These are phyloP conservation scores for Caerostris darwini DNA, from an alignment of 1,140 invertebrate genomes.

Conservation along the genomic window DNA sequence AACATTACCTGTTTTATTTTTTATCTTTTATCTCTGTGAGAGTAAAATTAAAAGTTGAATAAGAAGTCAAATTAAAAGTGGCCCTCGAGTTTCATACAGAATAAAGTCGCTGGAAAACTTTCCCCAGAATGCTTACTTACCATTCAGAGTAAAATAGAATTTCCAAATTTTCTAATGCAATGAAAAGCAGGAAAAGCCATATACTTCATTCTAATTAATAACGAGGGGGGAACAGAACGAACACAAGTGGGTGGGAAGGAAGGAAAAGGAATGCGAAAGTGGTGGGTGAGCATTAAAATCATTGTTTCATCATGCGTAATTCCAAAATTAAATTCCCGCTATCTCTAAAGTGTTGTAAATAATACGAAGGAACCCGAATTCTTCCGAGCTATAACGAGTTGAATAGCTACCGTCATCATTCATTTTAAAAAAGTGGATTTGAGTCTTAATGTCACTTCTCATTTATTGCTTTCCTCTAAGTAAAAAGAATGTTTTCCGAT, in stretches of 20 bases:
- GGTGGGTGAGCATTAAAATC: neutral
- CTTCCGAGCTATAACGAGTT: constrained; percentile 56
- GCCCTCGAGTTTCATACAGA: neutral
- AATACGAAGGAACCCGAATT: constrained; percentile 7
- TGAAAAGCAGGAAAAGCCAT: constrained; percentile 7
- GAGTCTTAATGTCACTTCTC: constrained; percentile 75
- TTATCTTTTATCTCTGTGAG: neutral
- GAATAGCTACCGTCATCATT: constrained; percentile 52
- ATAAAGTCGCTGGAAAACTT: neutral
- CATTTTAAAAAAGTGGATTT: constrained; percentile 73
- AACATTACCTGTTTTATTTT: neutral
- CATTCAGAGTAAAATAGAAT: neutral
- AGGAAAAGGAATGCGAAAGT: neutral
- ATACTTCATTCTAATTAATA: constrained; percentile 46
- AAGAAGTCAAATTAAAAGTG: neutral
- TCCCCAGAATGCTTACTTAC: neutral
- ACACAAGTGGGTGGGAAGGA: neutral
- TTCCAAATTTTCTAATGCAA: constrained; percentile 4
- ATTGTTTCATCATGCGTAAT: constrained; percentile 34
- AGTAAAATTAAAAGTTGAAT: neutral
- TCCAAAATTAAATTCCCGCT: constrained; percentile 40
- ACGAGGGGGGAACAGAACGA: neutral
- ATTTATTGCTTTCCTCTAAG: constrained; percentile 64
- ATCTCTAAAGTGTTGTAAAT: constrained; percentile 4
- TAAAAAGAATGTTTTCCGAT: constrained; percentile 75